Evolutionary conservation across 2,113 vertebrate species (phyloP).

Genomic region (Alexandromys fortis): DNA sequence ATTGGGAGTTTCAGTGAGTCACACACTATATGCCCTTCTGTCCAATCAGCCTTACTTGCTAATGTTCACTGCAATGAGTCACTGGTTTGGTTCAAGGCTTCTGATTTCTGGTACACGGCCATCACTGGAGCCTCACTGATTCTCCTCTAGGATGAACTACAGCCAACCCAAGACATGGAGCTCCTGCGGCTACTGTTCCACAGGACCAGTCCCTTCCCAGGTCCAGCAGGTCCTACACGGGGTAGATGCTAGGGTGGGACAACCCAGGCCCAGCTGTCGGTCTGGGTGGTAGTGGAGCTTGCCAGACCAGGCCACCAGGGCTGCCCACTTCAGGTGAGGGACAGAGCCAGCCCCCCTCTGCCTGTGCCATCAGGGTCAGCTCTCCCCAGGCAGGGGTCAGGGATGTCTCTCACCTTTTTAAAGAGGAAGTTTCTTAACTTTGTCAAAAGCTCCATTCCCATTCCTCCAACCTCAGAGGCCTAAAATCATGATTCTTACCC

Average conservation of each 20-base stretch:
- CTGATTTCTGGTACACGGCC: background rate
- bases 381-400: background rate
- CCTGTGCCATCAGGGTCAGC: background rate
- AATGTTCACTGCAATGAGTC: background rate
- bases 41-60: background rate
- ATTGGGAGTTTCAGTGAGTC: background rate
- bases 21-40: background rate
- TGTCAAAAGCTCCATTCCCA: background rate
- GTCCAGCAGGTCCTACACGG: background rate
- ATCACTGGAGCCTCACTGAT: background rate
- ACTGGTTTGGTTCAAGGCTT: background rate
- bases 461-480: background rate
- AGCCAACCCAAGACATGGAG: background rate
- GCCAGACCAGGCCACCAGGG: background rate
- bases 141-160: background rate
- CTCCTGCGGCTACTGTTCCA: background rate
- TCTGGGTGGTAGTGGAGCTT: background rate
- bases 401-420: background rate
- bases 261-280: background rate
- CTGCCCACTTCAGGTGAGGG: background rate
- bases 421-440: slow-evolving; percentile 8
- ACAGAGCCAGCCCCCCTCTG: background rate
- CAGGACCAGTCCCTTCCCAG: background rate
- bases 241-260: background rate
- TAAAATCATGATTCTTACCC: background rate